phyloP scores from a whole-genome alignment of 1,140 invertebrate species.

The Anadara kagoshimensis region DNA sequence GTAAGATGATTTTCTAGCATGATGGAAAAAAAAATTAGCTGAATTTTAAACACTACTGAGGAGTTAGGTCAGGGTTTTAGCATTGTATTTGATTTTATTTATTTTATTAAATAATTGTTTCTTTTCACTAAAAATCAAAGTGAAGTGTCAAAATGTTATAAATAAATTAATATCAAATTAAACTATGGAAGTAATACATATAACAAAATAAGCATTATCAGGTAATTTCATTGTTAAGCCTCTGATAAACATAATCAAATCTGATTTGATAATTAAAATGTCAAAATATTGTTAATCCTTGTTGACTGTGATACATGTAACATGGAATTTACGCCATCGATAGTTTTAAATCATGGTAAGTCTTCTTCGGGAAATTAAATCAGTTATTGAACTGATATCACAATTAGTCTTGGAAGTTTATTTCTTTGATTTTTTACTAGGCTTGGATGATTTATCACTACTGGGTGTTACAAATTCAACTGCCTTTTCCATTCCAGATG shows the following conservation, averaged over 20 bases:
- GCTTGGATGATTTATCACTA: neutral
- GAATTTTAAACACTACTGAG: too few species aligned
- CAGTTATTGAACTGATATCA: neutral
- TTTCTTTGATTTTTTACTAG: constrained; percentile 15
- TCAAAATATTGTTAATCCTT: neutral
- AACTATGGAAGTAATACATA: too few species aligned
- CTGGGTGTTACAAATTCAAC: neutral
- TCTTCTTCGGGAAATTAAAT: neutral
- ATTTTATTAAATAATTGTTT: too few species aligned
- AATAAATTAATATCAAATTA: too few species aligned
- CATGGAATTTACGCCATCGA: neutral
- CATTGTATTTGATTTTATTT: too few species aligned
- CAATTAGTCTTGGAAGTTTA: neutral
- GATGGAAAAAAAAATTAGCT: too few species aligned
- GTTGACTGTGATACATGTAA: neutral
- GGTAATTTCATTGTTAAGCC: neutral
- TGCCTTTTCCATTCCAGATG: constrained; percentile 1
- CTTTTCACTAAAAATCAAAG: too few species aligned
- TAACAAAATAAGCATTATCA: too few species aligned
- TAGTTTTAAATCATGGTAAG: neutral
- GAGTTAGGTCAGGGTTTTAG: too few species aligned
- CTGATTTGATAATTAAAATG: neutral
- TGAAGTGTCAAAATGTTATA: too few species aligned
- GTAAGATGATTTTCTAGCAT: too few species aligned
- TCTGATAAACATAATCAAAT: neutral